Evolutionary conservation across 2,797 vertebrate species (phyloP).

Genomic region (Enoplosus armatus): DNA sequence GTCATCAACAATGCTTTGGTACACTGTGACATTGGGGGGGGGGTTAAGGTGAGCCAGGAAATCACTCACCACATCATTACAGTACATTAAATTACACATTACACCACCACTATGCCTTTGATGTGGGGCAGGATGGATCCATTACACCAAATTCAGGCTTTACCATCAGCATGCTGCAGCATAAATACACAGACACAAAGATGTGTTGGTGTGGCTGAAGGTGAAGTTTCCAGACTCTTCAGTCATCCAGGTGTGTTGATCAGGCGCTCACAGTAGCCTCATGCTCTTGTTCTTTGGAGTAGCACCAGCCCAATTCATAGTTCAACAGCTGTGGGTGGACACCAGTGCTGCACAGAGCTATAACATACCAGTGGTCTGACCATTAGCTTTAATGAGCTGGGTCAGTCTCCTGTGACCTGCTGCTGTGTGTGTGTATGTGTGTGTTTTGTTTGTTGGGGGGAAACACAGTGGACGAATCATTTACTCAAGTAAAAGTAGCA

Average conservation of each 20-base stretch:
- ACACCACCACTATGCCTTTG: background rate
- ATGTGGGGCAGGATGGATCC: background rate
- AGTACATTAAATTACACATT: slow-evolving; percentile 2
- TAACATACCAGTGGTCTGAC: background rate
- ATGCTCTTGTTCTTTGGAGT: background rate
- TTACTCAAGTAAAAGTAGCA: background rate
- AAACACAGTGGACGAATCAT: background rate
- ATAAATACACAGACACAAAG: background rate
- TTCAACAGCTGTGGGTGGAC: background rate
- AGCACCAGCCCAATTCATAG: background rate
- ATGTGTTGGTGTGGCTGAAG: background rate
- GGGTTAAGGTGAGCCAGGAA: slow-evolving; percentile 1
- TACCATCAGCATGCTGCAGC: background rate
- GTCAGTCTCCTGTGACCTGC: background rate
- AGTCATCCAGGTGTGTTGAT: slow-evolving; percentile 9
- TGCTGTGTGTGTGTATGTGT: slow-evolving; percentile 1
- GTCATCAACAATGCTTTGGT: background rate
- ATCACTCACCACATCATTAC: slow-evolving; percentile 7
- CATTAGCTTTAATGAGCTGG: slow-evolving; percentile 1
- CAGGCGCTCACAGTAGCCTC: background rate
- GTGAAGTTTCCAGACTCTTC: background rate
- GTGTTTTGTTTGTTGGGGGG: background rate
- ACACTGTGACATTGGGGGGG: slow-evolving; percentile 6
- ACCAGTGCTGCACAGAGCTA: background rate
- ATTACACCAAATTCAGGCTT: background rate